phyloP scores from a whole-genome alignment of 2,113 vertebrate genomes.

The Tenebrosternarchus preto region DNA sequence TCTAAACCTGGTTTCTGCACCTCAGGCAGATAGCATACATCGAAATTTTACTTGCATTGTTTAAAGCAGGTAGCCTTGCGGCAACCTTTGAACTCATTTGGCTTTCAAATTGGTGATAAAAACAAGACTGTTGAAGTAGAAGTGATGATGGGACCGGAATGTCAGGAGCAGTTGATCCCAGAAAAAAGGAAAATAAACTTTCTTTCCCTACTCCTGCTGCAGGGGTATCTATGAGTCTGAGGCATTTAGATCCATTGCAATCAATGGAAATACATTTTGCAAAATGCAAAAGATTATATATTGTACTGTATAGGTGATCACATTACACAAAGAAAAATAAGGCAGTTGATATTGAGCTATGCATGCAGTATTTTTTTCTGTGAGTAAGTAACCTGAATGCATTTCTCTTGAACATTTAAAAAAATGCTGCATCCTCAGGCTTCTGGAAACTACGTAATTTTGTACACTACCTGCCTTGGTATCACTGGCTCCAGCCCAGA shows the following conservation, averaged over 20 bases:
- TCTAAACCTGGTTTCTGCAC: slow-evolving; percentile 37
- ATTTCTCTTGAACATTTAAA: slow-evolving; percentile 56
- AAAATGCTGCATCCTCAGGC: slow-evolving; percentile 56
- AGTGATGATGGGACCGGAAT: slow-evolving; percentile 29
- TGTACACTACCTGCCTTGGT: slow-evolving; percentile 31
- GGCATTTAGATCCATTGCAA: slow-evolving; percentile 72
- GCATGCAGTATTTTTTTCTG: slow-evolving; percentile 66
- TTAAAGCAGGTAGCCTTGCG: slow-evolving; percentile 4
- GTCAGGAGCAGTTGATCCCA: not conserved
- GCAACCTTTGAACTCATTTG: slow-evolving; percentile 27
- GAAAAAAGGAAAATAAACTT: slow-evolving; percentile 53
- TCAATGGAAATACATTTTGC: slow-evolving; percentile 79
- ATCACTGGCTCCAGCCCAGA: not conserved
- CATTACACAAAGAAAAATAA: slow-evolving; percentile 67
- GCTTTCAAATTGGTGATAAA: slow-evolving; percentile 51
- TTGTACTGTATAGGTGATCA: slow-evolving; percentile 63
- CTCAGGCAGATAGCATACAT: slow-evolving; percentile 5
- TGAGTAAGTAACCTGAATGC: slow-evolving; percentile 62
- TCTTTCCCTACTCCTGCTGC: slow-evolving; percentile 62
- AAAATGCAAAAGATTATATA: slow-evolving; percentile 70
- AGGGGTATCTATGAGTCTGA: slow-evolving; percentile 62
- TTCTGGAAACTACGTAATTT: slow-evolving; percentile 57
- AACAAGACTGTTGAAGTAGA: slow-evolving; percentile 40
- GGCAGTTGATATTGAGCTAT: slow-evolving; percentile 69
- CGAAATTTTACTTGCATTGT: not conserved